phyloP scores from a whole-genome alignment of 2,113 vertebrate species.

The Sula dactylatra region DNA sequence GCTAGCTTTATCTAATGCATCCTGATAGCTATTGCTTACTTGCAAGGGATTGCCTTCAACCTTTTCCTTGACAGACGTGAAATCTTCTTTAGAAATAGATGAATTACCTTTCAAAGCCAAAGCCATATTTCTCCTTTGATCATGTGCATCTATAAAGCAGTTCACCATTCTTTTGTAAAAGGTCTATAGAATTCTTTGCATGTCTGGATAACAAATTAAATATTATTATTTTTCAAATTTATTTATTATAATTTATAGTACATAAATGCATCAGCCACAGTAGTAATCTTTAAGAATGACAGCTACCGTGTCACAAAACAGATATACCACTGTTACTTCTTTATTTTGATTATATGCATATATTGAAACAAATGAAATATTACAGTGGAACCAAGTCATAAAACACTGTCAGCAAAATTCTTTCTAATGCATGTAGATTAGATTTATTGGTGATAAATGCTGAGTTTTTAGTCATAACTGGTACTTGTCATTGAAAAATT shows the following conservation, averaged over 20 bases:
- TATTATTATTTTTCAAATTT: background rate
- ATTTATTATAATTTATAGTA: background rate
- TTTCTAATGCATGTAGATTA: background rate
- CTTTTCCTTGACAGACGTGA: background rate
- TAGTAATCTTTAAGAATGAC: background rate
- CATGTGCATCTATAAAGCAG: background rate
- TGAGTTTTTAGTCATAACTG: background rate
- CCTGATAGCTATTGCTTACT: background rate
- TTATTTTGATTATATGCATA: background rate
- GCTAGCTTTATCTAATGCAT: conserved; percentile 1
- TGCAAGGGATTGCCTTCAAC: background rate
- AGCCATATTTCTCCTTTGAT: background rate
- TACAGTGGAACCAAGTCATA: background rate
- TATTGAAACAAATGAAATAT: background rate
- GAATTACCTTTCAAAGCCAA: background rate
- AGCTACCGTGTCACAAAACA: background rate
- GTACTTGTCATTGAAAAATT: background rate
- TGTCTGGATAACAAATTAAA: background rate
- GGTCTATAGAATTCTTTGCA: background rate
- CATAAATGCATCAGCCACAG: background rate
- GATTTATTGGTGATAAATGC: background rate
- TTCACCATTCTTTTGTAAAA: background rate
- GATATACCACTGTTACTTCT: background rate
- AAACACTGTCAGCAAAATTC: background rate
- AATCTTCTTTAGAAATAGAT: background rate